These are phyloP conservation scores for Ethmia dodecea DNA, from an alignment of 2,888 invertebrate species.

Conservation along the genomic window DNA sequence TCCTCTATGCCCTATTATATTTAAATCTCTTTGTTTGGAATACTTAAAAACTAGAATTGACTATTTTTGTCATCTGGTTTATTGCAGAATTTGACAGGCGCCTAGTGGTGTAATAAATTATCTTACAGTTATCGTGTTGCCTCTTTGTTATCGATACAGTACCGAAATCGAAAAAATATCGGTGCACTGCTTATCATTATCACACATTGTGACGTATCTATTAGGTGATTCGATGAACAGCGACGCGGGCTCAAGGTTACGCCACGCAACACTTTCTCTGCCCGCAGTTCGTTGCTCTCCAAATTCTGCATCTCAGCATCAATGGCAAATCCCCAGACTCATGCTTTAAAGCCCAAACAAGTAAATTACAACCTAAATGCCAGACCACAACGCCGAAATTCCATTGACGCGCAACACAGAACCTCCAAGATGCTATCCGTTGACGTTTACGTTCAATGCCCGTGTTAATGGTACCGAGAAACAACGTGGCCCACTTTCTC, in stretches of 20 bases:
- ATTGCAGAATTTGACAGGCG: no score
- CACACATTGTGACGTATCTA: conserved; percentile 50
- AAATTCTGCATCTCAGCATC: conserved; percentile 56
- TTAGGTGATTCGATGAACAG: conserved; percentile 53
- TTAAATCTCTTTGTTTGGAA: no score
- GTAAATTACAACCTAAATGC: conserved; percentile 20
- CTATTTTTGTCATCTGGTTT: no score
- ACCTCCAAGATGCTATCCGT: conserved; percentile 46
- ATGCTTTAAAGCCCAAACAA: conserved; percentile 23
- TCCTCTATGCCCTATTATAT: no score
- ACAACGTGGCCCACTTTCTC: conserved; percentile 77
- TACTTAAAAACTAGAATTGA: no score
- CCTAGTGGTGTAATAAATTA: no score
- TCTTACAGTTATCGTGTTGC: no score
- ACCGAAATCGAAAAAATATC: no score
- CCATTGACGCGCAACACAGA: conserved; percentile 20
- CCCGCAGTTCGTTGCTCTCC: conserved; percentile 71
- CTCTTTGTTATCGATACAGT: no score
- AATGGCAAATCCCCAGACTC: conserved; percentile 27
- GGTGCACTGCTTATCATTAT: conserved; percentile 3
- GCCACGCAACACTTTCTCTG: conserved; percentile 69
- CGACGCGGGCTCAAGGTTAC: conserved; percentile 69
- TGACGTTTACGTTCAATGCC: conserved; percentile 72
- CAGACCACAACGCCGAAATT: conserved; percentile 19
- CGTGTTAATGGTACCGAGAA: conserved; percentile 72